A percentile compares a stretch with the other conserved stretches of the same genome.
Evolutionary conservation across 2,888 invertebrate species (phyloP).

Genomic region (Drosophila buzzatii): DNA sequence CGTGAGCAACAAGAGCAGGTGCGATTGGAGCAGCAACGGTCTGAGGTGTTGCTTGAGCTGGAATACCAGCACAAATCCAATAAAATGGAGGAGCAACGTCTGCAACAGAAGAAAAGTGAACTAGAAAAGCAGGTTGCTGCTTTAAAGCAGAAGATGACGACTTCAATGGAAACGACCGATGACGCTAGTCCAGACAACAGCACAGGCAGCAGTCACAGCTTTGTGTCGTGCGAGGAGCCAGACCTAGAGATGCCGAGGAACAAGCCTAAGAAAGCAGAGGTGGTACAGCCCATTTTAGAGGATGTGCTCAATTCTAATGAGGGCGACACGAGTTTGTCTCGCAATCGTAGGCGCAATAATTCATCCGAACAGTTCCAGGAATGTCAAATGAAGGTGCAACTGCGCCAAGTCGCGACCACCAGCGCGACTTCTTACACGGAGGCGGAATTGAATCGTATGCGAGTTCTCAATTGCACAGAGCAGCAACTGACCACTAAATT

Average conservation of each 20-base stretch:
- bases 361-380: slow-evolving; percentile 53
- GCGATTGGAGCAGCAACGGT: slow-evolving; percentile 78
- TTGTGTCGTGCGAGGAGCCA: slow-evolving; percentile 52
- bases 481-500: slow-evolving; percentile 52
- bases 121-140: slow-evolving; percentile 34
- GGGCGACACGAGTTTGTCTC: slow-evolving; percentile 52
- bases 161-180: not conserved
- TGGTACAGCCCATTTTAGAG: slow-evolving; percentile 64
- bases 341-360: slow-evolving; percentile 68
- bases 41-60: slow-evolving; percentile 75
- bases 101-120: slow-evolving; percentile 66
- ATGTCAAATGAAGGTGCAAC: slow-evolving; percentile 33
- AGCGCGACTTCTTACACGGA: slow-evolving; percentile 72
- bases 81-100: slow-evolving; percentile 69
- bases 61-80: slow-evolving; percentile 70
- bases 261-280: not conserved
- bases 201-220: slow-evolving; percentile 50
- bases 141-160: not conserved
- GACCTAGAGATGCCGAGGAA: not conserved
- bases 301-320: slow-evolving; percentile 82
- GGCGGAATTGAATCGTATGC: slow-evolving; percentile 87
- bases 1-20: slow-evolving; percentile 71
- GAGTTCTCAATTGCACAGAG: slow-evolving; percentile 43
- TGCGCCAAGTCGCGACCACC: not conserved
- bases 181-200: slow-evolving; percentile 54